A percentile compares a stretch with the other conserved stretches of the same genome.
These are phyloP conservation scores for Hippocampus comes DNA, from an alignment of 2,113 vertebrate species.

Conservation along the genomic window DNA sequence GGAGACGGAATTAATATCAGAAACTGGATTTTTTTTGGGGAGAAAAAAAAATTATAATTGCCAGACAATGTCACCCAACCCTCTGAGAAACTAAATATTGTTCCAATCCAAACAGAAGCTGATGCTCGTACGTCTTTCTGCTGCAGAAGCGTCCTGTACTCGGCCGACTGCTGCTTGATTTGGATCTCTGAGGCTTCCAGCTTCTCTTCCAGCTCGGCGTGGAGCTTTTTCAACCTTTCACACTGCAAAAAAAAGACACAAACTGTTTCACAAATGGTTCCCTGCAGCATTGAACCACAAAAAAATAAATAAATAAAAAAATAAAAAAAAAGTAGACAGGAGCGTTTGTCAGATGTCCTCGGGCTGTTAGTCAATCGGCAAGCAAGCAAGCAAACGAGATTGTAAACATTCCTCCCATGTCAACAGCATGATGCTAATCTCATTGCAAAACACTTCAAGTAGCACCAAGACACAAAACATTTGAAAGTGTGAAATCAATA, in stretches of 20 bases:
- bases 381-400: background rate
- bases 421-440: background rate
- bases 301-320: background rate
- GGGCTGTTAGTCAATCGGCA: background rate
- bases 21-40: no score
- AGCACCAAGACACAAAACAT: background rate
- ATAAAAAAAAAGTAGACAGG: background rate
- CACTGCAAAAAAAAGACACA: conserved; percentile 69
- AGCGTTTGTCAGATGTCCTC: background rate
- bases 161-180: conserved; percentile 84
- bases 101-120: background rate
- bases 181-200: conserved; percentile 92
- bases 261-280: background rate
- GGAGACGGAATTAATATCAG: no score
- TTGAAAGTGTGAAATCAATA: background rate
- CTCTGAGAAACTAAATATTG: background rate
- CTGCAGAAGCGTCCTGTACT: conserved; percentile 84
- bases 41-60: no score
- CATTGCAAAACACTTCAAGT: background rate
- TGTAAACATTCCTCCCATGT: background rate
- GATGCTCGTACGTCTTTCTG: conserved; percentile 84
- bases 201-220: conserved; percentile 90
- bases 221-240: conserved; percentile 82
- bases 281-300: background rate
- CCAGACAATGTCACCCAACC: no score